phyloP scores from a whole-genome alignment of 2,797 vertebrate species.

The Vireo griseus region DNA sequence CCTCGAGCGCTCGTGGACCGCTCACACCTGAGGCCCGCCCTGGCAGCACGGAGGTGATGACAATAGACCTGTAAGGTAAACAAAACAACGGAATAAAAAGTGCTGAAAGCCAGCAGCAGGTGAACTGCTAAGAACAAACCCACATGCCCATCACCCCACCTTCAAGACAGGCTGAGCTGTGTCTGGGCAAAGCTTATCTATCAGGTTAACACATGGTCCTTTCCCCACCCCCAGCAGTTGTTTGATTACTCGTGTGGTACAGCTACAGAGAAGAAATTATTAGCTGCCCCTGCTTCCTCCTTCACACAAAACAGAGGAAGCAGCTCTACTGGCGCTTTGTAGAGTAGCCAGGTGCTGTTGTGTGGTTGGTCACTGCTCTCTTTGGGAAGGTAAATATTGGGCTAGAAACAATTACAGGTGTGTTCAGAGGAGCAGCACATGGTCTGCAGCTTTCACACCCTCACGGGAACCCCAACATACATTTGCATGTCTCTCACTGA shows the following conservation, averaged over 20 bases:
- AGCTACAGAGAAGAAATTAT: background rate
- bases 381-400: constrained; percentile 60
- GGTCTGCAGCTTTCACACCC: background rate
- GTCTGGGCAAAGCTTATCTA: constrained; percentile 64
- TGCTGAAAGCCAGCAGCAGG: constrained; percentile 88
- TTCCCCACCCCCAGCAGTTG: background rate
- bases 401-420: constrained; percentile 47
- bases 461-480: background rate
- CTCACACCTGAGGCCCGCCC: constrained; percentile 79
- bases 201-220: background rate
- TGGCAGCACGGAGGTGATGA: constrained; percentile 78
- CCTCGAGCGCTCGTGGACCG: fast-evolving
- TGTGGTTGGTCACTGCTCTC: constrained; percentile 11
- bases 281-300: background rate
- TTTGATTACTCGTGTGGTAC: constrained; percentile 30
- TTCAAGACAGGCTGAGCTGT: background rate
- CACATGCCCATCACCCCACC: background rate
- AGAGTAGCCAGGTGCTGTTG: constrained; percentile 54
- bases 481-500: constrained; percentile 17
- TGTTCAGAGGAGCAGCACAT: constrained; percentile 5
- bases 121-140: constrained; percentile 75
- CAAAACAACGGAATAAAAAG: constrained; percentile 73
- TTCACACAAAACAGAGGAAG: constrained; percentile 28
- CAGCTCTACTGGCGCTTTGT: background rate
- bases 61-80: constrained; percentile 76